Percentiles rank a stretch among this genome's conserved stretches.
These are phyloP conservation scores for Liparis tanakae DNA, from an alignment of 2,797 vertebrate species.

Conservation along the genomic window DNA sequence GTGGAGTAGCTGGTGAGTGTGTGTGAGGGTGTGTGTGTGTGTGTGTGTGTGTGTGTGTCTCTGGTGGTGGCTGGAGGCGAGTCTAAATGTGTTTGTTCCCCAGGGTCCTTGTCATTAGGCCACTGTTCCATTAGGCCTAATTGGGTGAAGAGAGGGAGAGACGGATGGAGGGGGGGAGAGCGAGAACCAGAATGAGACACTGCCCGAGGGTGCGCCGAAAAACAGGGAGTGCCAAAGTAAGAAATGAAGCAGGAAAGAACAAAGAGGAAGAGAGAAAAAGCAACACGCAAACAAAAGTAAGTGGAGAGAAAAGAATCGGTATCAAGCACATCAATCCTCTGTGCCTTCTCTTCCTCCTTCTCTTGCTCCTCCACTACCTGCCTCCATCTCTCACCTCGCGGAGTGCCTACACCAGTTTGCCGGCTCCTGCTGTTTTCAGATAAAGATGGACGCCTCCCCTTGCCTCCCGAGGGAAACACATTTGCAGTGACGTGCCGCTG, in stretches of 20 bases:
- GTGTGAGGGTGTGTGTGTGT: no score
- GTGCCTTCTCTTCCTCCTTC: neutral
- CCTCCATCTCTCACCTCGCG: conserved; percentile 15
- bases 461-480: conserved; percentile 48
- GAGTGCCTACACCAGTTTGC: conserved; percentile 26
- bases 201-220: conserved; percentile 44
- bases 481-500: conserved; percentile 50
- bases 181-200: conserved; percentile 42
- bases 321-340: conserved; percentile 1
- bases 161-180: conserved; percentile 34
- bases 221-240: conserved; percentile 17
- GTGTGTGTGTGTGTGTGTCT: conserved; percentile 41
- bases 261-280: neutral
- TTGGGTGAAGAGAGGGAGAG: conserved; percentile 71
- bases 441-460: conserved; percentile 63
- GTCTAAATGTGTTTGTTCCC: conserved; percentile 79
- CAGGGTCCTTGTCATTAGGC: conserved; percentile 72
- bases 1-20: conserved; percentile 10
- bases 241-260: neutral
- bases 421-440: conserved; percentile 55
- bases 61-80: conserved; percentile 58
- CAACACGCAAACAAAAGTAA: conserved; percentile 8
- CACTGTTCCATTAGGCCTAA: conserved; percentile 77
- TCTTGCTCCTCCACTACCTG: conserved; percentile 1
- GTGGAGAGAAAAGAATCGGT: neutral